A percentile compares a stretch with the other conserved stretches of the same genome.
Conservation (phyloP, 2,797 vertebrate genomes). For the Lagothrix lagotricha region DNA sequence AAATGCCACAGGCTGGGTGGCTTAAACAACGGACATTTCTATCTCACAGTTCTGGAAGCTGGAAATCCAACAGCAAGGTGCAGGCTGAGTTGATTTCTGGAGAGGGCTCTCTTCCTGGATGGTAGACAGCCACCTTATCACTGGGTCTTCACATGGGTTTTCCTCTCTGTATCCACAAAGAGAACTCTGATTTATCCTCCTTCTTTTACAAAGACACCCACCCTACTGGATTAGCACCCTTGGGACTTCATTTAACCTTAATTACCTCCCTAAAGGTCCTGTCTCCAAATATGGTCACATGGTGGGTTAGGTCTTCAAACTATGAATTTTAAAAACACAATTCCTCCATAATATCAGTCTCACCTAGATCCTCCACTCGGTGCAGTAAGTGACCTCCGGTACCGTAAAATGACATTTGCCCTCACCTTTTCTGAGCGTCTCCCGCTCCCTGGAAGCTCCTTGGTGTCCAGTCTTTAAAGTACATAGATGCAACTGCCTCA, state of each 20-base stretch:
- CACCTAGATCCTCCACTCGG: no score
- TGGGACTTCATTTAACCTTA: not conserved
- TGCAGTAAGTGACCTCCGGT: no score
- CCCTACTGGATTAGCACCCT: not conserved
- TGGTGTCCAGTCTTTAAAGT: not conserved
- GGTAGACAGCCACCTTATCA: not conserved
- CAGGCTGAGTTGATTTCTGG: not conserved
- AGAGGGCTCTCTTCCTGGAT: not conserved
- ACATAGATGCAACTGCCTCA: not conserved
- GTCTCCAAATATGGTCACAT: fast-evolving
- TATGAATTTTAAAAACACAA: no score
- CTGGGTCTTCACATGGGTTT: not conserved
- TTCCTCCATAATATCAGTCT: not conserved
- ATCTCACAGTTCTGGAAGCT: not conserved
- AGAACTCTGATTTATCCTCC: not conserved
- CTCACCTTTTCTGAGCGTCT: not conserved
- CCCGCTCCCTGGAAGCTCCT: not conserved
- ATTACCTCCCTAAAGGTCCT: not conserved
- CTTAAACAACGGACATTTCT: not conserved
- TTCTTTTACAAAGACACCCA: not conserved
- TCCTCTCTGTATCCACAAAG: not conserved
- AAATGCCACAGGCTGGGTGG: not conserved
- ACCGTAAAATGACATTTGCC: no score
- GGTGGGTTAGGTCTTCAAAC: not conserved
- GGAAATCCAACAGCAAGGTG: not conserved